Conservation (phyloP, 2,797 vertebrate genomes). For the Onychomys arenicola region DNA sequence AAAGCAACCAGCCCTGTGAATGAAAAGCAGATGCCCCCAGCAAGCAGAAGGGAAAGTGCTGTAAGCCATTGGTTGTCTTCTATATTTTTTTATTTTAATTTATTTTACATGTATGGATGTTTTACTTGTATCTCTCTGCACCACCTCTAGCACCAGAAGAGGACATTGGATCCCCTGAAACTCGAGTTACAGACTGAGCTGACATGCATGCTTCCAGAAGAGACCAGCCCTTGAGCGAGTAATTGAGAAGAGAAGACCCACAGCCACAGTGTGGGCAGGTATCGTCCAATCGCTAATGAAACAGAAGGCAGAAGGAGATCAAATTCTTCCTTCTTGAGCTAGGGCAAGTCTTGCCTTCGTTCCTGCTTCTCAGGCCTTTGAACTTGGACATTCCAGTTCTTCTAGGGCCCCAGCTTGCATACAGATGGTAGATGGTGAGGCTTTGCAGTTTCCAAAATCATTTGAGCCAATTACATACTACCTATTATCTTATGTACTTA, state of each 20-base stretch:
- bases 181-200: not conserved
- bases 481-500: not conserved
- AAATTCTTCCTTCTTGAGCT: not conserved
- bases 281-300: not conserved
- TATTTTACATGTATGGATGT: not conserved
- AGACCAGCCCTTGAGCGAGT: not conserved
- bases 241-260: not conserved
- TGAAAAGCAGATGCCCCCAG: not conserved
- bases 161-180: not conserved
- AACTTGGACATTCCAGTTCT: not conserved
- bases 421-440: not conserved
- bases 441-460: not conserved
- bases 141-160: not conserved
- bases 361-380: not conserved
- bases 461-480: not conserved
- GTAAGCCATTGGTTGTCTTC: not conserved
- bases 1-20: not conserved
- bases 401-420: not conserved
- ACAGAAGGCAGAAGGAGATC: not conserved
- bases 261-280: too few species aligned
- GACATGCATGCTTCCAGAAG: not conserved
- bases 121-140: not conserved
- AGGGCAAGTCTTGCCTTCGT: not conserved
- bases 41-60: not conserved
- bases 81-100: not conserved